Percentiles rank a stretch among this genome's conserved stretches.
Evolutionary conservation across 2,797 vertebrate species (phyloP).

Genomic region (Xenopus petersii): DNA sequence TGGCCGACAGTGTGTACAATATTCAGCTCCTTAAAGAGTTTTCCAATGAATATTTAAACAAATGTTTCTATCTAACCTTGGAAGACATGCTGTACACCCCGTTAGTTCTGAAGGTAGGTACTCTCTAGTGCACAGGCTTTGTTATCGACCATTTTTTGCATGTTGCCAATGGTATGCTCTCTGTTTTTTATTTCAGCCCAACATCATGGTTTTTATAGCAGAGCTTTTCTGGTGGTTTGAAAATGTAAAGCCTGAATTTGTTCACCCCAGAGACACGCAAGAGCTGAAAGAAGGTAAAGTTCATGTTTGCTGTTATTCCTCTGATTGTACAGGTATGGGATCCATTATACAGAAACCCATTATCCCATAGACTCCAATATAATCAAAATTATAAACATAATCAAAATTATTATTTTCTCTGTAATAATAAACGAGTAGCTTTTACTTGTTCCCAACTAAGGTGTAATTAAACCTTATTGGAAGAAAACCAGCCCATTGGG

Average conservation of each 20-base stretch:
- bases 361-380: no score
- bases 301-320: no score
- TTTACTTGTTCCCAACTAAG: no score
- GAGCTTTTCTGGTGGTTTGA: slow-evolving; percentile 99
- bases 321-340: no score
- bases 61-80: slow-evolving; percentile 89
- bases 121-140: background rate
- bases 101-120: slow-evolving; percentile 85
- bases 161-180: no score
- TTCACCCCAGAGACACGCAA: slow-evolving; percentile 86
- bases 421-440: no score
- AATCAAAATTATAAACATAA: no score
- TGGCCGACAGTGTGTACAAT: slow-evolving; percentile 94
- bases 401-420: no score
- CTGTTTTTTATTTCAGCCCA: slow-evolving; percentile 68
- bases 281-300: slow-evolving; percentile 85
- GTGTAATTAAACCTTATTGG: no score
- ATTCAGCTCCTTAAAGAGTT: slow-evolving; percentile 92
- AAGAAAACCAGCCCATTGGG: no score
- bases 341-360: no score
- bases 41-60: slow-evolving; percentile 86
- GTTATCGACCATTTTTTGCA: background rate
- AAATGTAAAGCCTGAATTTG: slow-evolving; percentile 88
- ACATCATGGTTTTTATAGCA: slow-evolving; percentile 90
- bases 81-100: slow-evolving; percentile 95